Evolutionary conservation across 2,113 vertebrate species (phyloP).

Genomic region (Oncorhynchus keta): DNA sequence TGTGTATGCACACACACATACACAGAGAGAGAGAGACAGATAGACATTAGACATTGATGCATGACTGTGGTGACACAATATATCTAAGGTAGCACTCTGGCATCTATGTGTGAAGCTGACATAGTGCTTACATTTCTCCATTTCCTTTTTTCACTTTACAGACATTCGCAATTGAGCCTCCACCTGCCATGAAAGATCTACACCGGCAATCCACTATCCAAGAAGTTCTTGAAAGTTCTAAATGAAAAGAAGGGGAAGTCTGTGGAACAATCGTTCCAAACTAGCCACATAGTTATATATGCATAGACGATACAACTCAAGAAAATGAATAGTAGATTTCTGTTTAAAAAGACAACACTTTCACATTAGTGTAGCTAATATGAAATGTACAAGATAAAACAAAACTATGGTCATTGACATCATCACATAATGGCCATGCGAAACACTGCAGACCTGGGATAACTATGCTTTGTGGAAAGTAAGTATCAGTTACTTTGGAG

Average conservation of each 20-base stretch:
- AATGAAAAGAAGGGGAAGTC: background rate
- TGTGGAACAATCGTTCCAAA: background rate
- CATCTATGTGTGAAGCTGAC: constrained; percentile 53
- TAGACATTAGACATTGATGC: constrained; percentile 65
- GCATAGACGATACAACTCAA: background rate
- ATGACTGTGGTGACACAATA: constrained; percentile 68
- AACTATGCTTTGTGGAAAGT: too few species aligned
- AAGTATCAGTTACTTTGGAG: too few species aligned
- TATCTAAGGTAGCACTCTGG: constrained; percentile 61
- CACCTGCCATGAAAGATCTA: constrained; percentile 38
- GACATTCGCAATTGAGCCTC: constrained; percentile 52
- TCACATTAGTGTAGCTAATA: background rate
- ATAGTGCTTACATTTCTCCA: constrained; percentile 33
- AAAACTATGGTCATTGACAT: too few species aligned
- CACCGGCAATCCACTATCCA: constrained; percentile 15
- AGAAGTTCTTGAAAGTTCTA: constrained; percentile 15
- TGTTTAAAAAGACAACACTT: background rate
- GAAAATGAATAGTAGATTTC: background rate
- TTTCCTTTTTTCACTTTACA: constrained; percentile 41
- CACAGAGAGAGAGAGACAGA: constrained; percentile 15
- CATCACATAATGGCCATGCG: too few species aligned
- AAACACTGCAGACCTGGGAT: too few species aligned
- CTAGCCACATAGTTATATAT: background rate
- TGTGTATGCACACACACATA: constrained; percentile 14
- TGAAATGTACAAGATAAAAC: too few species aligned